These are phyloP conservation scores for Lates calcarifer DNA, from an alignment of 2,113 vertebrate species.

Conservation along the genomic window DNA sequence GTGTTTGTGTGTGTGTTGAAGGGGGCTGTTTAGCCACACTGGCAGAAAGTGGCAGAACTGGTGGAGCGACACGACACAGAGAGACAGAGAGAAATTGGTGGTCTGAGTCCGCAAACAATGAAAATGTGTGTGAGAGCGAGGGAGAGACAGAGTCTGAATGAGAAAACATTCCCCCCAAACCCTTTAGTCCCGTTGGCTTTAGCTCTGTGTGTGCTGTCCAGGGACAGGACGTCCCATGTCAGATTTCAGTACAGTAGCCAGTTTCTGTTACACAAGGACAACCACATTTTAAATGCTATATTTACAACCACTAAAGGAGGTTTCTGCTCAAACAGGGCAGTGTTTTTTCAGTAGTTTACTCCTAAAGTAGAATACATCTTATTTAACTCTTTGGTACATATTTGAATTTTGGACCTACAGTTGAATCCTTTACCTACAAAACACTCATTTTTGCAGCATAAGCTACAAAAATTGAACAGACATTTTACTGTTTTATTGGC, in stretches of 20 bases:
- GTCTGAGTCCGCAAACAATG: conserved; percentile 54
- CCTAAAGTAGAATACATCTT: background rate
- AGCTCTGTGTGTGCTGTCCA: conserved; percentile 25
- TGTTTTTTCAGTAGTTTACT: background rate
- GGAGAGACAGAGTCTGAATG: conserved; percentile 26
- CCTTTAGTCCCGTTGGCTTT: conserved; percentile 51
- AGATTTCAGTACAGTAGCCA: conserved; percentile 59
- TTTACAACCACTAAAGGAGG: conserved; percentile 11
- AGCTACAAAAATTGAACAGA: too few species aligned
- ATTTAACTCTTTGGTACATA: too few species aligned
- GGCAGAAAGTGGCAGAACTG: conserved; percentile 51
- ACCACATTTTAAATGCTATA: conserved; percentile 6
- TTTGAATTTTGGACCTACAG: conserved; percentile 2
- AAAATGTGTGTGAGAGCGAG: conserved; percentile 13
- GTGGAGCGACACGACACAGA: conserved; percentile 33
- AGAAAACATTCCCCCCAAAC: conserved; percentile 48
- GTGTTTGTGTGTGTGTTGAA: conserved; percentile 20
- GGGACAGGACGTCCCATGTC: conserved; percentile 69
- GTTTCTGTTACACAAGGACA: conserved; percentile 53
- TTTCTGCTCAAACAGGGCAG: background rate
- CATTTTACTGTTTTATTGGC: too few species aligned
- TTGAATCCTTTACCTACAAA: background rate
- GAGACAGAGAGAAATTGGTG: conserved; percentile 14
- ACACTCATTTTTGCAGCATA: background rate
- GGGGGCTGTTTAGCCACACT: background rate